Conservation (phyloP, 2,888 invertebrate genomes). For the Drosophila infuscata region DNA sequence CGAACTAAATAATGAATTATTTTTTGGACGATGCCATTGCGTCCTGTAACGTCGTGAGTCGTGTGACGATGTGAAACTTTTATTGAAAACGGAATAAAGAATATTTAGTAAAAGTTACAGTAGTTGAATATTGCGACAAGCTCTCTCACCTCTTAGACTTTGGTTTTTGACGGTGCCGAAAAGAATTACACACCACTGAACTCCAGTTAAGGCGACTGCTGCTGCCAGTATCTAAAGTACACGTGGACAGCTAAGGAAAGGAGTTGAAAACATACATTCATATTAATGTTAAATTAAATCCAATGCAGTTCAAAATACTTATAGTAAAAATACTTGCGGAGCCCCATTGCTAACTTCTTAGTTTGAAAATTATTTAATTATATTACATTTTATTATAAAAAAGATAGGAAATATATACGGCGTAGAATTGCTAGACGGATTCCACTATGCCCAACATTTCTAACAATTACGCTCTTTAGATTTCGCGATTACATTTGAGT, state of each 20-base stretch:
- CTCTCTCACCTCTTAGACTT: neutral
- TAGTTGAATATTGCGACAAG: neutral
- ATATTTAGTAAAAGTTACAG: neutral
- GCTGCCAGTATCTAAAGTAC: neutral
- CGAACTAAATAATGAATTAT: slow-evolving; percentile 94
- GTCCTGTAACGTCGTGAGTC: slow-evolving; percentile 87
- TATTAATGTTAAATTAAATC: neutral
- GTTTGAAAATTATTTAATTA: neutral
- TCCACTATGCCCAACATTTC: neutral
- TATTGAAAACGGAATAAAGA: neutral
- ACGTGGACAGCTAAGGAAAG: neutral
- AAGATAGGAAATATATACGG: neutral
- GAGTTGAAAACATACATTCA: neutral
- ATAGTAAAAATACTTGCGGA: neutral
- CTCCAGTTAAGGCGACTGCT: neutral
- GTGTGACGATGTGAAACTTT: neutral
- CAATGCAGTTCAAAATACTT: neutral
- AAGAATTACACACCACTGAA: neutral
- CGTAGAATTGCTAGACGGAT: neutral
- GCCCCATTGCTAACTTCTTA: neutral
- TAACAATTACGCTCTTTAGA: neutral
- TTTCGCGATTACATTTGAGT: neutral
- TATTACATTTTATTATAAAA: neutral
- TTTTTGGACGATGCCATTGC: slow-evolving; percentile 86
- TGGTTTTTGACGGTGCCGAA: slow-evolving; percentile 1